Percentiles rank a stretch among this genome's conserved stretches.
phyloP scores from a whole-genome alignment of 2,797 vertebrate species.

The Mycteria americana region DNA sequence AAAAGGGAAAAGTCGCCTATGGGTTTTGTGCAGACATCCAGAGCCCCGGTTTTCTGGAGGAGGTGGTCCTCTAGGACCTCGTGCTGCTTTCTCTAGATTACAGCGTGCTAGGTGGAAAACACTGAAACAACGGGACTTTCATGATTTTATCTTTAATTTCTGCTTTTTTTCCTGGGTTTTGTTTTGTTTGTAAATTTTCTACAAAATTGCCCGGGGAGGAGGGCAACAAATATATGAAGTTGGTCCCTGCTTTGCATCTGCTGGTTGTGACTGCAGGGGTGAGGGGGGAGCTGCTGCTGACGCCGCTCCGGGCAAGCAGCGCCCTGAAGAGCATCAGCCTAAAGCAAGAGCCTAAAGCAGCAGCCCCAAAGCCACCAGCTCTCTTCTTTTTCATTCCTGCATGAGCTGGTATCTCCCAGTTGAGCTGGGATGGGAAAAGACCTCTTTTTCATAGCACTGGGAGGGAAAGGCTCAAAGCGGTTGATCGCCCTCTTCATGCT shows the following conservation, averaged over 20 bases:
- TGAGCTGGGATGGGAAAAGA: neutral
- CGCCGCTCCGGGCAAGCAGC: rapidly evolving
- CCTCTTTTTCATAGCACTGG: neutral
- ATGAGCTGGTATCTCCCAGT: neutral
- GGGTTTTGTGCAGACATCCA: neutral
- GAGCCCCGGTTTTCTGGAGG: neutral
- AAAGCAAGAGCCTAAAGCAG: neutral
- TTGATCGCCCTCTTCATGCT: neutral
- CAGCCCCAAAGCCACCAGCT: neutral
- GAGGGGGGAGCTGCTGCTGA: neutral
- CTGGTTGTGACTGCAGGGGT: neutral
- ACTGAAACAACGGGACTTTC: neutral
- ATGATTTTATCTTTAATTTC: neutral
- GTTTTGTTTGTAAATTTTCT: neutral
- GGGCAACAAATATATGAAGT: neutral
- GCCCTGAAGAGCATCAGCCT: neutral
- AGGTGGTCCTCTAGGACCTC: neutral
- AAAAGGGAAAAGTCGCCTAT: neutral
- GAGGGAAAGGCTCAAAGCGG: neutral
- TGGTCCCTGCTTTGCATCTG: neutral
- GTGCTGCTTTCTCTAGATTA: neutral
- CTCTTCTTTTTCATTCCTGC: neutral
- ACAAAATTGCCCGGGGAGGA: neutral
- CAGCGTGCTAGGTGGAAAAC: neutral
- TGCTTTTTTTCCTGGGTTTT: neutral